A percentile compares a stretch with the other conserved stretches of the same genome.
Conservation (phyloP, 2,113 vertebrate genomes). For the Rhabdomys dilectus region DNA sequence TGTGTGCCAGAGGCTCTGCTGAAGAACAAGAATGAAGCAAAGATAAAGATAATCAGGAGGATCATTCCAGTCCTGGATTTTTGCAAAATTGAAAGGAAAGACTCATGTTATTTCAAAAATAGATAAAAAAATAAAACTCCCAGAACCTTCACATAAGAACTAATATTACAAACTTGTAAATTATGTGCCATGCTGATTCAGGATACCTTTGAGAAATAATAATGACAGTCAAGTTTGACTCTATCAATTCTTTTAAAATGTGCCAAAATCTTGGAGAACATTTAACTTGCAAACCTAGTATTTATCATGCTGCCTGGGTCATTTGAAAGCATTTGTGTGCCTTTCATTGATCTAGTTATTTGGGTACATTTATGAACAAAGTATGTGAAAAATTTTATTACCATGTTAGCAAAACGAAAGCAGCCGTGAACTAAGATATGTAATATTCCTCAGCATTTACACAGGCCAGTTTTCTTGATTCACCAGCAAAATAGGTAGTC, state of each 20-base stretch:
- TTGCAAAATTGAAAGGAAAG: neutral
- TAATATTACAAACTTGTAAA: neutral
- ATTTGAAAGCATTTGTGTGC: neutral
- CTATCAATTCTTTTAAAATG: neutral
- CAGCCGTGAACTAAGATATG: neutral
- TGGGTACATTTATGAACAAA: neutral
- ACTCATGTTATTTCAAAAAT: neutral
- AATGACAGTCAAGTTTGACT: neutral
- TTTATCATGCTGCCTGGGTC: neutral
- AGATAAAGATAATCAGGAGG: neutral
- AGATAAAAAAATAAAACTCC: neutral
- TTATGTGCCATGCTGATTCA: neutral
- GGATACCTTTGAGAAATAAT: neutral
- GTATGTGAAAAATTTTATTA: neutral
- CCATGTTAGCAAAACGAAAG: neutral
- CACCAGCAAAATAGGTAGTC: neutral
- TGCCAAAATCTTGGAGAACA: neutral
- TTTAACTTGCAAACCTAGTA: neutral
- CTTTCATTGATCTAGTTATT: conserved; percentile 23
- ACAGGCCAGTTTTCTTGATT: neutral
- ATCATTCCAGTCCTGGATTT: neutral
- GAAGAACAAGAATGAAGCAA: neutral
- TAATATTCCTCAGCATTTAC: neutral
- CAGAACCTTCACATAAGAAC: neutral
- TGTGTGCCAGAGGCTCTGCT: neutral